Evolutionary conservation across 2,797 vertebrate species (phyloP), one percentile per base, ranked within the genome.

Genomic region (Halcyon smyrnensis): DNA sequence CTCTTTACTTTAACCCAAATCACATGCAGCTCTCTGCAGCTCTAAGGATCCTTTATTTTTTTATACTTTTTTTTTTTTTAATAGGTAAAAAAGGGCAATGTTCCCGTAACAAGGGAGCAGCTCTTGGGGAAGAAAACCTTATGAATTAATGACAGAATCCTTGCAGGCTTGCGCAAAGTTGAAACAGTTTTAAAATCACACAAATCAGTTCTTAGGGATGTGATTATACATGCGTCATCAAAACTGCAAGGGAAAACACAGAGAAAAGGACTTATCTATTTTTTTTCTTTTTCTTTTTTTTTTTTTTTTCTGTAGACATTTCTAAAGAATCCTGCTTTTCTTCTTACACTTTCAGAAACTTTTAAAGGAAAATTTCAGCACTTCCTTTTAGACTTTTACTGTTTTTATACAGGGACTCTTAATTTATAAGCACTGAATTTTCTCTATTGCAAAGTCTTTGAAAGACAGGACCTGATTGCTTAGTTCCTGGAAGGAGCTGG

Each of bases 401-500:
- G 21, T 7, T 78, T 76, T 76, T 69, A 24, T 54, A 18, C 2
- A 54, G 19, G 8, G 84, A 37, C 12, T 63, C 27, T 32, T 74
- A 77, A 77, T 28, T 39, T 75, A 65, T 0, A 74, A 84, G 74
- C 37, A 64, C 43, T n/a, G 37, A 54, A 34, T 71, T 68, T 89
- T 9, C n/a, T 69, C 4, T 83, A 25, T n/a, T 78, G 16, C 59
- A 37, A 46, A 68, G 34, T 25, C 57, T 60, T 73, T 87, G 54
- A 59, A 89, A 92, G 51, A 56, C 36, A 71, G 84, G 68, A 62
- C 74, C 30, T 14, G 20, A 46, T 89, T 59, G 18, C 59, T 87
- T 96, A 46, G 56, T 81, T 96, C 96, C 39, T 96, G 46, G 75
- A 90, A 63, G 37, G 77, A 84, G 53, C 83, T 41, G 20, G 23